phyloP scores from a whole-genome alignment of 2,888 invertebrate genomes.

The Endotricha flammealis region DNA sequence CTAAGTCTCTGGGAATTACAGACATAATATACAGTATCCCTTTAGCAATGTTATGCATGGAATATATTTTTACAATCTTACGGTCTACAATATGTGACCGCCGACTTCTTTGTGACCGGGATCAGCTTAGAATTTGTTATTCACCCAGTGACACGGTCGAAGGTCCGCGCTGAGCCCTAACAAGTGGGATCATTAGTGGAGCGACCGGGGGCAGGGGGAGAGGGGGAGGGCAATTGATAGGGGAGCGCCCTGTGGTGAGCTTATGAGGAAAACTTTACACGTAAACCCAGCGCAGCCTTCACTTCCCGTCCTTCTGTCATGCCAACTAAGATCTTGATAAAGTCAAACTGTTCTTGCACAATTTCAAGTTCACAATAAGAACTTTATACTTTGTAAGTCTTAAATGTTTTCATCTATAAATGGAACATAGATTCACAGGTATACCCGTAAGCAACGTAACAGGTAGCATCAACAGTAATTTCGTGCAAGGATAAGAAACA shows the following conservation, averaged over 20 bases:
- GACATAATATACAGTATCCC: too few species aligned
- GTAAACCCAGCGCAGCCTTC: conserved; percentile 53
- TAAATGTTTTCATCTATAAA: too few species aligned
- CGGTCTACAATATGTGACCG: conserved; percentile 34
- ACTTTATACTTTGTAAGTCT: too few species aligned
- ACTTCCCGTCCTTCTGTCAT: conserved; percentile 28
- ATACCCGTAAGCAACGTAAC: too few species aligned
- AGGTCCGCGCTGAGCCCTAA: conserved; percentile 72
- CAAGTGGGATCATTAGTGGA: conserved; percentile 75
- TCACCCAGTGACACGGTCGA: conserved; percentile 68
- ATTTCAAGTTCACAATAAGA: conserved; percentile 9
- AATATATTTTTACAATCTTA: too few species aligned
- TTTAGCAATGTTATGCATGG: too few species aligned
- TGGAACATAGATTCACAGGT: too few species aligned
- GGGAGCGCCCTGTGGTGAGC: conserved; percentile 67
- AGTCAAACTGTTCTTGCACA: conserved; percentile 37
- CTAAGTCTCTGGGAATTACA: too few species aligned
- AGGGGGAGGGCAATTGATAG: conserved; percentile 63
- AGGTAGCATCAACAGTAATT: too few species aligned
- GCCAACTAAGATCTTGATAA: conserved; percentile 44
- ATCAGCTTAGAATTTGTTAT: conserved; percentile 72
- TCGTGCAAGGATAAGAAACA: too few species aligned
- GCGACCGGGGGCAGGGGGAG: conserved; percentile 25
- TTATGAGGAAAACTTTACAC: conserved; percentile 73
- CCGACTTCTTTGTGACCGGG: conserved; percentile 37